Conservation (phyloP, 2,888 invertebrate species). For the Drosophila ezoana region DNA sequence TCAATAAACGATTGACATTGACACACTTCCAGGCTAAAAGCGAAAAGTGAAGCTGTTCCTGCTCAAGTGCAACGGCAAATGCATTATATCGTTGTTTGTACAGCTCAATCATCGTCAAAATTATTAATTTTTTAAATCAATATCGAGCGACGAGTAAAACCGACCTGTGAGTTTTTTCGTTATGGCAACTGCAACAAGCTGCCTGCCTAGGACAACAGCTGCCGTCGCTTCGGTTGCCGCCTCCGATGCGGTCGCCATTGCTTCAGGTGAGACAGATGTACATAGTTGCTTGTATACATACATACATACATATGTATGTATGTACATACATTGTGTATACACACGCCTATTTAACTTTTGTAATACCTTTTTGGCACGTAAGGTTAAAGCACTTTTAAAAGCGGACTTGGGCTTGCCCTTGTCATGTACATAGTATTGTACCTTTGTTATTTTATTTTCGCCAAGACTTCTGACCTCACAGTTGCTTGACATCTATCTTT, state of each 20-base stretch:
- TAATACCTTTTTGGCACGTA: constrained; percentile 53
- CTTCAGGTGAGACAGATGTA: constrained; percentile 47
- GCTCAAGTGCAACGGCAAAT: constrained; percentile 25
- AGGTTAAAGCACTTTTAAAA: constrained; percentile 70
- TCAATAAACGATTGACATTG: constrained; percentile 66
- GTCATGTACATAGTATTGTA: constrained; percentile 24
- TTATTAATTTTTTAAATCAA: constrained; percentile 23
- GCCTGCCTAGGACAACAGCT: constrained; percentile 49
- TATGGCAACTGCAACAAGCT: constrained; percentile 58
- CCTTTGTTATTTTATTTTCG: constrained; percentile 10
- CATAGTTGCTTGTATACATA: background rate
- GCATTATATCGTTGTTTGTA: constrained; percentile 6
- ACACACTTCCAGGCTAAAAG: constrained; percentile 49
- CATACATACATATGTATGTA: background rate
- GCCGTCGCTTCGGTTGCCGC: background rate
- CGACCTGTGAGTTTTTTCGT: constrained; percentile 18
- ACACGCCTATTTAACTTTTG: constrained; percentile 32
- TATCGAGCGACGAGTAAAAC: constrained; percentile 1
- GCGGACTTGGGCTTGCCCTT: constrained; percentile 60
- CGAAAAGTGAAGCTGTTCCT: constrained; percentile 7
- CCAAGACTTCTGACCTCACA: constrained; percentile 29
- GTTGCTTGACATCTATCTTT: constrained; percentile 11
- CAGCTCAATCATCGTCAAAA: constrained; percentile 12
- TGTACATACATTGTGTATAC: background rate
- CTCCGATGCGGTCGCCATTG: constrained; percentile 13